These are phyloP conservation scores for Fukomys damarensis DNA, from an alignment of 2,113 vertebrate species.

Conservation along the genomic window DNA sequence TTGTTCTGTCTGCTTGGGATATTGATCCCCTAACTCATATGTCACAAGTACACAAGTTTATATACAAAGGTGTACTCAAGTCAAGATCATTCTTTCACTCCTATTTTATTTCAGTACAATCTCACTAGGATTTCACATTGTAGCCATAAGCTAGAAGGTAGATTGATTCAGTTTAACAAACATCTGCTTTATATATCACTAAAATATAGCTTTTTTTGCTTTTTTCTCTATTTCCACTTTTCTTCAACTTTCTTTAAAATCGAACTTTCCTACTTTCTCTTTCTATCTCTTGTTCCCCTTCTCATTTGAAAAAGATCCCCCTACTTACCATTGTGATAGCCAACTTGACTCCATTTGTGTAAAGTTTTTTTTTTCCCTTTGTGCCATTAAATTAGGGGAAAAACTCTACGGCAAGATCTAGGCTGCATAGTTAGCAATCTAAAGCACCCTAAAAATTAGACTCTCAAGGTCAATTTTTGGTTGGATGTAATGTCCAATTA, in stretches of 20 bases:
- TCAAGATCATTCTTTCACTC: neutral
- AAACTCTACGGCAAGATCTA: neutral
- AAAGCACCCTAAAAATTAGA: neutral
- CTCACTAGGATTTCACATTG: neutral
- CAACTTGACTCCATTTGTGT: too few relatives aligned
- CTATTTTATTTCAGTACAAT: slow-evolving; percentile 13
- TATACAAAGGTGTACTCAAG: slow-evolving; percentile 40
- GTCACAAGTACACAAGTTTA: neutral
- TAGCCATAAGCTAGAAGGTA: neutral
- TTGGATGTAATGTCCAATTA: slow-evolving; percentile 23
- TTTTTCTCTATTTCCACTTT: too few relatives aligned
- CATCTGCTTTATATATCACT: neutral
- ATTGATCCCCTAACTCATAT: neutral
- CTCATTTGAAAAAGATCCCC: too few relatives aligned
- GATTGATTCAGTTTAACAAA: slow-evolving; percentile 37
- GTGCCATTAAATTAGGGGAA: neutral
- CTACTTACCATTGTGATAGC: too few relatives aligned
- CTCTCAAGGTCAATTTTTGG: slow-evolving; percentile 34
- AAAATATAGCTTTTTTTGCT: slow-evolving; percentile 4
- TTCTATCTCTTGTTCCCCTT: too few relatives aligned
- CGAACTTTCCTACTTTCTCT: too few relatives aligned
- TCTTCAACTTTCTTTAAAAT: too few relatives aligned
- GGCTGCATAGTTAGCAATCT: neutral
- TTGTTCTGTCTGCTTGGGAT: neutral
- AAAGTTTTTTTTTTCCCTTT: neutral